Conservation (phyloP, 2,888 invertebrate genomes). For the Meloe dianella region DNA sequence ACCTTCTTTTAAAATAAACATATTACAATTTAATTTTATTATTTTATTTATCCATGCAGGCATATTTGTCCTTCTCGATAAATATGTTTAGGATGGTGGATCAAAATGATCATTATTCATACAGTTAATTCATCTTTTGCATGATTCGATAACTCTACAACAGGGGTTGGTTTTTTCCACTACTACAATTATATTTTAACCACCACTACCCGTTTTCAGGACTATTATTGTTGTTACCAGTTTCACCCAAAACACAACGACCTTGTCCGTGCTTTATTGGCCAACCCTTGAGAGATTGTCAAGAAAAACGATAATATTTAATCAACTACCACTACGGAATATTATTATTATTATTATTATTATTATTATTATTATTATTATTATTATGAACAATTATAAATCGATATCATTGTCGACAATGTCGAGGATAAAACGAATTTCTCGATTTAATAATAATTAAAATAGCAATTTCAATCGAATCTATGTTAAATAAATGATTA, state of each 20-base stretch:
- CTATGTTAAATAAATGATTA: not conserved
- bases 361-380: not conserved
- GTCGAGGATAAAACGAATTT: too few relatives aligned
- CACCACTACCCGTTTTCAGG: not conserved
- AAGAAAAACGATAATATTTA: slow-evolving; percentile 22
- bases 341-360: not conserved
- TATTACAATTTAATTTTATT: not conserved
- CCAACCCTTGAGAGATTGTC: slow-evolving; percentile 27
- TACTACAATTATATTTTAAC: not conserved
- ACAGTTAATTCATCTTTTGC: not conserved
- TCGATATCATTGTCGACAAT: too few relatives aligned
- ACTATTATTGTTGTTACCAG: not conserved
- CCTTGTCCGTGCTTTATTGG: slow-evolving; percentile 28
- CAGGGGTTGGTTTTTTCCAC: not conserved
- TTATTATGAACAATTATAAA: not conserved
- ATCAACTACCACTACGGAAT: not conserved
- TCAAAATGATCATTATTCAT: not conserved
- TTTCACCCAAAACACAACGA: slow-evolving; percentile 19
- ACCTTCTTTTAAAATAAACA: not conserved
- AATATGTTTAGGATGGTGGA: too few relatives aligned
- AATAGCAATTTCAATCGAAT: not conserved
- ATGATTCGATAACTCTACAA: not conserved
- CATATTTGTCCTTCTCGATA: not conserved
- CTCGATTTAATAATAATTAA: not conserved
- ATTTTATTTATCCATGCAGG: not conserved